A percentile compares a stretch with the other conserved stretches of the same genome.
These are phyloP conservation scores for Hymenochirus boettgeri DNA, from an alignment of 2,113 vertebrate genomes.

Conservation along the genomic window DNA sequence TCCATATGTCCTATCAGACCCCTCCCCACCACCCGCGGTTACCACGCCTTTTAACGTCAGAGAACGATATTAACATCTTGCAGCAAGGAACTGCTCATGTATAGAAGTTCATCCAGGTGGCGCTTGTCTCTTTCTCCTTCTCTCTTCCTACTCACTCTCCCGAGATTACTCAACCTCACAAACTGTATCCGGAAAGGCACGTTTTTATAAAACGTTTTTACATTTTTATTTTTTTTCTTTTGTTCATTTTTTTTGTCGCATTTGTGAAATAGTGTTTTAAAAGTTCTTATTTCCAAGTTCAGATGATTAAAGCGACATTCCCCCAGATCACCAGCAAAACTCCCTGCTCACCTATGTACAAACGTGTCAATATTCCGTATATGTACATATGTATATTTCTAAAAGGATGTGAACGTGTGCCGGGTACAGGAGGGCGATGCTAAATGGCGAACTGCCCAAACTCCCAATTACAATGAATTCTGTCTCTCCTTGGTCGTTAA, in stretches of 20 bases:
- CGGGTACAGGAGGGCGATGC: conserved; percentile 6
- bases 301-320: conserved; percentile 72
- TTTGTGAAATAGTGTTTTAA: conserved; percentile 86
- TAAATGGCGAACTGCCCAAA: conserved; percentile 13
- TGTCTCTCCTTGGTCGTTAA: too few relatives aligned
- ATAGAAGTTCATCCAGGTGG: background rate
- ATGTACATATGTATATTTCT: conserved; percentile 31
- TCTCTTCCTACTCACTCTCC: too few relatives aligned
- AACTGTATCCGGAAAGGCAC: conserved; percentile 66
- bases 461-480: too few relatives aligned
- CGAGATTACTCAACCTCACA: conserved; percentile 25
- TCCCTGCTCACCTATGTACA: conserved; percentile 59
- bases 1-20: too few relatives aligned
- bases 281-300: conserved; percentile 71
- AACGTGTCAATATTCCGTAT: conserved; percentile 6
- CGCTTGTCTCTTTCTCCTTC: background rate
- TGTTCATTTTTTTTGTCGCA: conserved; percentile 42
- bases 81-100: background rate
- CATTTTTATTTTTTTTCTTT: conserved; percentile 3
- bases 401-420: conserved; percentile 36
- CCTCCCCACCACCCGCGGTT: too few relatives aligned
- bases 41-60: conserved; percentile 18
- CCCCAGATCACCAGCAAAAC: conserved; percentile 63
- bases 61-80: conserved; percentile 8
- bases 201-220: conserved; percentile 47